Evolutionary conservation across 2,888 invertebrate genomes (phyloP).

Genomic region (Mamestra brassicae): DNA sequence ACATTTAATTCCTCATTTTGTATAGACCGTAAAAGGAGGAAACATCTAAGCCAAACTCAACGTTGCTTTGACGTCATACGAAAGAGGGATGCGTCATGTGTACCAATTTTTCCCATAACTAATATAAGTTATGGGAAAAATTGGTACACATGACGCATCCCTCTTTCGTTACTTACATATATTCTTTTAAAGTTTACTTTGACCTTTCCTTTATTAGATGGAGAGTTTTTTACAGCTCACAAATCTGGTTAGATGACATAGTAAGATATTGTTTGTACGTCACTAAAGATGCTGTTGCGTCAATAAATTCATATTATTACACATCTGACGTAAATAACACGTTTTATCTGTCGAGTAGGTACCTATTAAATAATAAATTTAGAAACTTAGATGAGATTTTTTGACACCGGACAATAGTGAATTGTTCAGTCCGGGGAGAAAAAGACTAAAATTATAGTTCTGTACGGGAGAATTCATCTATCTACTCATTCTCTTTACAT

Average conservation of each 20-base stretch:
- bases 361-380: too few relatives aligned
- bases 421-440: too few relatives aligned
- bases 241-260: constrained; percentile 5
- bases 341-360: not conserved
- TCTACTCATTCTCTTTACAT: too few relatives aligned
- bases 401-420: not conserved
- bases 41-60: not conserved
- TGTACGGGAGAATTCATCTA: too few relatives aligned
- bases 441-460: too few relatives aligned
- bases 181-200: not conserved
- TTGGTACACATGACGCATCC: too few relatives aligned
- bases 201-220: not conserved
- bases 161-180: not conserved
- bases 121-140: too few relatives aligned
- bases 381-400: too few relatives aligned
- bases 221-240: not conserved
- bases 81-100: not conserved
- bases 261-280: constrained; percentile 15
- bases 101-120: not conserved
- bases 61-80: constrained; percentile 6
- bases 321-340: constrained; percentile 21
- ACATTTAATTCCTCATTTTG: not conserved
- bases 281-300: constrained; percentile 27
- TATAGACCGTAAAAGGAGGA: not conserved
- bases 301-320: constrained; percentile 23